phyloP scores from a whole-genome alignment of 2,113 vertebrate genomes.

The Archocentrus centrarchus region DNA sequence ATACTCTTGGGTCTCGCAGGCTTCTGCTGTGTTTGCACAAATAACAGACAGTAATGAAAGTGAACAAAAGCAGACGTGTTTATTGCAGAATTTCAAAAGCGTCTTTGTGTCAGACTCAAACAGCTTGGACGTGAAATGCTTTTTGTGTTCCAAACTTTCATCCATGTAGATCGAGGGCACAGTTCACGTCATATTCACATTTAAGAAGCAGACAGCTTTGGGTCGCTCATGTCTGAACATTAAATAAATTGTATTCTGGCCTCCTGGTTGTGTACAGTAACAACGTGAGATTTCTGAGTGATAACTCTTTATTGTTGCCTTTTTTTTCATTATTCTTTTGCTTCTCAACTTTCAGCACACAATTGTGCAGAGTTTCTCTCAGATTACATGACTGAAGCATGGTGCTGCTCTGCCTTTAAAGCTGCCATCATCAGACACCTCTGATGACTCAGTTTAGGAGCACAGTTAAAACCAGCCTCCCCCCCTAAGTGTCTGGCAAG shows the following conservation, averaged over 20 bases:
- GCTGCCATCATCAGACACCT: constrained; percentile 35
- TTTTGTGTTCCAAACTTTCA: constrained; percentile 27
- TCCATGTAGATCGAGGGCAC: constrained; percentile 34
- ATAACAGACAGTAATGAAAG: constrained; percentile 35
- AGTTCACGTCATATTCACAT: constrained; percentile 24
- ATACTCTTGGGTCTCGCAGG: constrained; percentile 11
- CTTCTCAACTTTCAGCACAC: constrained; percentile 2
- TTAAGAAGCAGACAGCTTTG: constrained; percentile 20
- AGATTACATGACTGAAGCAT: constrained; percentile 18
- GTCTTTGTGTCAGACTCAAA: neutral
- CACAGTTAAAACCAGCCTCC: constrained; percentile 2
- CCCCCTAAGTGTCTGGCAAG: constrained; percentile 1
- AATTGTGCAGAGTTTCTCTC: constrained; percentile 5
- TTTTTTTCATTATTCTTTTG: neutral
- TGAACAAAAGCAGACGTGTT: neutral
- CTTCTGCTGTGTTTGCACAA: constrained; percentile 22
- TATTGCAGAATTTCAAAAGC: constrained; percentile 8
- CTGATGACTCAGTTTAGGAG: constrained; percentile 51
- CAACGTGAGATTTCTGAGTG: constrained; percentile 17
- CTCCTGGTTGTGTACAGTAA: neutral
- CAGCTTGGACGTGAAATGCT: constrained; percentile 21
- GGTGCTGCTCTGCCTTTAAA: constrained; percentile 12
- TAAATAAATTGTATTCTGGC: constrained; percentile 14
- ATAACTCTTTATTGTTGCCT: constrained; percentile 17
- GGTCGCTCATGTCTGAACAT: constrained; percentile 15